Conservation (phyloP, 2,113 vertebrate genomes). For the Paedocypris sp. region DNA sequence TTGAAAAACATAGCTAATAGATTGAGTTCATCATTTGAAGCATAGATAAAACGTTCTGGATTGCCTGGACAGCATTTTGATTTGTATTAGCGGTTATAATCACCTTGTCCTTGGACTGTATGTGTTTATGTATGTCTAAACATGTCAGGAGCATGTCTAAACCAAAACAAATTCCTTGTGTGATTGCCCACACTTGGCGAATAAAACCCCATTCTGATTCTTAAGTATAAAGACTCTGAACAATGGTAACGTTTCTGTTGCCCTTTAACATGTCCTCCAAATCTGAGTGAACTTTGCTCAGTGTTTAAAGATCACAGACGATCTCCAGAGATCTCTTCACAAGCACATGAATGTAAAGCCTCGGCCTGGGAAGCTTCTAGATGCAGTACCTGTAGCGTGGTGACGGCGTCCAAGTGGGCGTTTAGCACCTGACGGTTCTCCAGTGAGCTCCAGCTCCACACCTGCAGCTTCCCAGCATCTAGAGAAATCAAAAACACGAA, state of each 20-base stretch:
- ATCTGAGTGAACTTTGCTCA: conserved; percentile 1
- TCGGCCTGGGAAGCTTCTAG: neutral
- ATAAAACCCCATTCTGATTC: neutral
- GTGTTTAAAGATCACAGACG: neutral
- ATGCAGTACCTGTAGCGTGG: conserved; percentile 58
- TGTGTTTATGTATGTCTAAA: no score
- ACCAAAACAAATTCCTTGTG: no score
- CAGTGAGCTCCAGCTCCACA: conserved; percentile 63
- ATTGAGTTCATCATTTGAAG: no score
- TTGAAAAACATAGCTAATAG: no score
- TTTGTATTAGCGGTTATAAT: no score
- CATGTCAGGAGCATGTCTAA: no score
- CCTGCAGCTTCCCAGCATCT: conserved; percentile 71
- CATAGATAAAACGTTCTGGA: no score
- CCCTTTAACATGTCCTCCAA: neutral
- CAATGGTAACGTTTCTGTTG: neutral
- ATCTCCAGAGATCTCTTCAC: conserved; percentile 1
- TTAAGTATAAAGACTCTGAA: neutral
- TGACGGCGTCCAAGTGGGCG: conserved; percentile 60
- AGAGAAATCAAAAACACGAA: conserved; percentile 13
- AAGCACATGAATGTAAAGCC: neutral
- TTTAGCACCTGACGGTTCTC: conserved; percentile 63
- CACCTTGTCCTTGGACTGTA: no score
- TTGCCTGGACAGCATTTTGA: no score
- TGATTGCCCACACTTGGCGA: no score